Percentiles rank a stretch among this genome's conserved stretches.
Evolutionary conservation across 1,140 invertebrate species (phyloP).

Genomic region (Macrosteles quadrilineatus): DNA sequence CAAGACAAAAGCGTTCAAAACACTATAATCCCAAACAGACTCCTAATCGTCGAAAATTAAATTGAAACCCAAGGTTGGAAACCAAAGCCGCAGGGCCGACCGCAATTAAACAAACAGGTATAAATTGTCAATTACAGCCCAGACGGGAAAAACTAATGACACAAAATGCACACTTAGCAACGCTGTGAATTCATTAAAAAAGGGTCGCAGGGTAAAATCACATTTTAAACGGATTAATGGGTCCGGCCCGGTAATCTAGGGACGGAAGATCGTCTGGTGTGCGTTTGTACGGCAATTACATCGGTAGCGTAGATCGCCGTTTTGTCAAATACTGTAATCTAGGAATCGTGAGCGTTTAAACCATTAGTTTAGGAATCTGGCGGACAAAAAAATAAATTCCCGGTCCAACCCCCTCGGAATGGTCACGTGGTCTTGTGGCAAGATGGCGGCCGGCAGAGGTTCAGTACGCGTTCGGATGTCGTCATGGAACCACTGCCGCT

Average conservation of each 20-base stretch:
- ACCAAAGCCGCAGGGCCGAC: not conserved
- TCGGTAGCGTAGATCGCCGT: conserved; percentile 15
- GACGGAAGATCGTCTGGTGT: not conserved
- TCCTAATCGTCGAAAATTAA: no score
- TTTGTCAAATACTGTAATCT: conserved; percentile 25
- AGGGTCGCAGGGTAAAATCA: conserved; percentile 15
- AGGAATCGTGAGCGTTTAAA: conserved; percentile 15
- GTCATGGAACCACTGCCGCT: not conserved
- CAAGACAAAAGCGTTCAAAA: no score
- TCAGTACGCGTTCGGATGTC: not conserved
- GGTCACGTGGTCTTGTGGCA: conserved; percentile 16
- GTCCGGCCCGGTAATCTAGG: not conserved
- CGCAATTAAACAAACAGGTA: not conserved
- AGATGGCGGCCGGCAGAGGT: conserved; percentile 1
- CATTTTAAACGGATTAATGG: conserved; percentile 27
- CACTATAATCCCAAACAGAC: no score
- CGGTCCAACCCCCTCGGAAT: conserved; percentile 2
- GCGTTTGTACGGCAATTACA: not conserved
- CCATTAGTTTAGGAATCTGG: conserved; percentile 6
- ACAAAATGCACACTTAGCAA: conserved; percentile 20
- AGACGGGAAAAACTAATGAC: conserved; percentile 16
- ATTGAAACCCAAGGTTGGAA: no score
- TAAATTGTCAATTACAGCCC: conserved; percentile 12
- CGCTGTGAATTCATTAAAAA: conserved; percentile 20
- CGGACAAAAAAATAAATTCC: conserved; percentile 10